Evolutionary conservation across 2,113 vertebrate genomes (phyloP).

Genomic region (Pseudopipra pipra): DNA sequence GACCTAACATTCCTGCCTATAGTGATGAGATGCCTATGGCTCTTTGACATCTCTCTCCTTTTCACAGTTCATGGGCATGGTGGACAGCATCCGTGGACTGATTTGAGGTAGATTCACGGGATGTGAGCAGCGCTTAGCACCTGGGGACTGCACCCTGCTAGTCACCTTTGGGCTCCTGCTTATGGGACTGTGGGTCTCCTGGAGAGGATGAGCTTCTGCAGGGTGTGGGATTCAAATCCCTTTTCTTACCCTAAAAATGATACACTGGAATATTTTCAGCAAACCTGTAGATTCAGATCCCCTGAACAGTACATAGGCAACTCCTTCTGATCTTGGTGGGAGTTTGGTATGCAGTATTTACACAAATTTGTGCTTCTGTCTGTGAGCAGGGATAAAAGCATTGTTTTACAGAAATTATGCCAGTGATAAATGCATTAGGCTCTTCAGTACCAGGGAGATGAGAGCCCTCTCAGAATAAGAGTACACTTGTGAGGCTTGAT

Average conservation of each 20-base stretch:
- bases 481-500: background rate
- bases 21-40: background rate
- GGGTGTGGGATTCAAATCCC: background rate
- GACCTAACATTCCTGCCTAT: background rate
- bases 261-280: background rate
- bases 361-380: background rate
- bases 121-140: background rate
- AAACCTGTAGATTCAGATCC: background rate
- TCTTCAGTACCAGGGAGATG: background rate
- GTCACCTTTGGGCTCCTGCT: background rate
- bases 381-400: background rate
- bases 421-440: background rate
- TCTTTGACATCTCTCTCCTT: background rate
- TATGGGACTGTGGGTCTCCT: background rate
- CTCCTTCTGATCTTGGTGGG: background rate
- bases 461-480: background rate
- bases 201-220: background rate
- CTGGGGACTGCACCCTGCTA: background rate
- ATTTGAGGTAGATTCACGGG: accelerated
- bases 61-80: background rate
- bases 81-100: background rate
- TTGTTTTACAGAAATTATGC: background rate
- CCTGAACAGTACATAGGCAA: background rate
- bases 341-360: background rate
- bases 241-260: background rate